Conservation (phyloP, 2,888 invertebrate genomes). For the Hirtodrosophila histrioides region DNA sequence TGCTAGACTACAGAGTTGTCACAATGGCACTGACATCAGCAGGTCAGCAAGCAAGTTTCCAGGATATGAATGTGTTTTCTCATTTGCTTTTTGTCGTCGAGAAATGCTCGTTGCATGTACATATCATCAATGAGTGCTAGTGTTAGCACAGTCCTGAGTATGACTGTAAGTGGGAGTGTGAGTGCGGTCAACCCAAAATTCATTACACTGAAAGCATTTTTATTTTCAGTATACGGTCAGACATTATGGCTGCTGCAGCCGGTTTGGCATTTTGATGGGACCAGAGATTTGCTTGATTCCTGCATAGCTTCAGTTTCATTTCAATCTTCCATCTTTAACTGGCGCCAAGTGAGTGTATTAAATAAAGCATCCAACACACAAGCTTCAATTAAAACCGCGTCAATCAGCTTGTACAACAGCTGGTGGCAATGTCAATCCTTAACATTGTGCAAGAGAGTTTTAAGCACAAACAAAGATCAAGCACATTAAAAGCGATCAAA, state of each 20-base stretch:
- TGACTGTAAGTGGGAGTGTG: slow-evolving; percentile 4
- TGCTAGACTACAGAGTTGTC: slow-evolving; percentile 45
- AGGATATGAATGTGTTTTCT: slow-evolving; percentile 53
- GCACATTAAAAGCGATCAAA: too few relatives aligned
- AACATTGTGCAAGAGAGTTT: slow-evolving; percentile 1
- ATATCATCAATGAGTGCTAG: slow-evolving; percentile 1
- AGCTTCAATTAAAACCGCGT: slow-evolving; percentile 47
- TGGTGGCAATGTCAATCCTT: background rate
- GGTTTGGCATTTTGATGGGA: slow-evolving; percentile 27
- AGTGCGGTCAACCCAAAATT: slow-evolving; percentile 50
- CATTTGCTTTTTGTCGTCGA: slow-evolving; percentile 35
- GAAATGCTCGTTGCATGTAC: slow-evolving; percentile 8
- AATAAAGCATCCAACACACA: slow-evolving; percentile 8
- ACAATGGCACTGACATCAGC: slow-evolving; percentile 58
- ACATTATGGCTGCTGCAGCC: slow-evolving; percentile 30
- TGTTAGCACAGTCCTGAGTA: slow-evolving; percentile 15
- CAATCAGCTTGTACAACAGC: slow-evolving; percentile 28
- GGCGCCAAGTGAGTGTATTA: slow-evolving; percentile 4
- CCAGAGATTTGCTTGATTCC: slow-evolving; percentile 22
- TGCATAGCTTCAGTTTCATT: slow-evolving; percentile 8
- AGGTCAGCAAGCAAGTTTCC: slow-evolving; percentile 48
- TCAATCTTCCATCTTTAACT: slow-evolving; percentile 9
- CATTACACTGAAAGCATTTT: slow-evolving; percentile 73
- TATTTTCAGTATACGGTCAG: slow-evolving; percentile 45
- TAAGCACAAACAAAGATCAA: too few relatives aligned